These are phyloP conservation scores for Phrynosoma platyrhinos DNA, from an alignment of 2,113 vertebrate species.

Conservation along the genomic window DNA sequence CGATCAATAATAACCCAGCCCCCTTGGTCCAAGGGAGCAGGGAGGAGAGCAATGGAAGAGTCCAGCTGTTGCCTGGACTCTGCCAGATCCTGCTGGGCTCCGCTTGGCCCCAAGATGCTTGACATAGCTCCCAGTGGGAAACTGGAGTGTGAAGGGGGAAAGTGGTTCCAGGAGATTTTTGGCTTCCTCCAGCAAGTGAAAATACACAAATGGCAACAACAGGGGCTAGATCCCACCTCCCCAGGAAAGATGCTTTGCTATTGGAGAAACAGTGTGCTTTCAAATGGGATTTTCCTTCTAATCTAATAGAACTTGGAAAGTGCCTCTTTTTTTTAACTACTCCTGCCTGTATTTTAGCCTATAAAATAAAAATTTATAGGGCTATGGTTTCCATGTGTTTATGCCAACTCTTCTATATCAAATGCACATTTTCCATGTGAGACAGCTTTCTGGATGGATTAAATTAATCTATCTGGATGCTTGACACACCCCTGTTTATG, in stretches of 20 bases:
- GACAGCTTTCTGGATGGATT: neutral
- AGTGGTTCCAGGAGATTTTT: neutral
- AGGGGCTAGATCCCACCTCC: neutral
- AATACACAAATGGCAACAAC: neutral
- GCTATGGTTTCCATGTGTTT: neutral
- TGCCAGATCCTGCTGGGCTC: constrained; percentile 16
- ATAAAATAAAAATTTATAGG: neutral
- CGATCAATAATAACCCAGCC: constrained; percentile 37
- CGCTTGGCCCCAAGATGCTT: neutral
- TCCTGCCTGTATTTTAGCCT: neutral
- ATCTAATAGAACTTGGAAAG: neutral
- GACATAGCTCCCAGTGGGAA: neutral
- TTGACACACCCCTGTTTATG: neutral
- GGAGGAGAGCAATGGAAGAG: constrained; percentile 4
- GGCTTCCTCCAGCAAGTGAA: neutral
- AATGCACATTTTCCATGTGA: neutral
- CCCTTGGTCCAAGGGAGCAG: neutral
- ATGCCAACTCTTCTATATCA: neutral
- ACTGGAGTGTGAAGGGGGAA: neutral
- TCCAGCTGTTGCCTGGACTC: constrained; percentile 23
- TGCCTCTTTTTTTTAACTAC: neutral
- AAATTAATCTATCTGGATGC: too few species aligned
- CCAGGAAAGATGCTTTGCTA: too few species aligned
- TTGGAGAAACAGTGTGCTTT: neutral
- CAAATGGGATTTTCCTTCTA: neutral